Conservation (phyloP, 2,113 vertebrate genomes). For the Oncorhynchus kisutch region DNA sequence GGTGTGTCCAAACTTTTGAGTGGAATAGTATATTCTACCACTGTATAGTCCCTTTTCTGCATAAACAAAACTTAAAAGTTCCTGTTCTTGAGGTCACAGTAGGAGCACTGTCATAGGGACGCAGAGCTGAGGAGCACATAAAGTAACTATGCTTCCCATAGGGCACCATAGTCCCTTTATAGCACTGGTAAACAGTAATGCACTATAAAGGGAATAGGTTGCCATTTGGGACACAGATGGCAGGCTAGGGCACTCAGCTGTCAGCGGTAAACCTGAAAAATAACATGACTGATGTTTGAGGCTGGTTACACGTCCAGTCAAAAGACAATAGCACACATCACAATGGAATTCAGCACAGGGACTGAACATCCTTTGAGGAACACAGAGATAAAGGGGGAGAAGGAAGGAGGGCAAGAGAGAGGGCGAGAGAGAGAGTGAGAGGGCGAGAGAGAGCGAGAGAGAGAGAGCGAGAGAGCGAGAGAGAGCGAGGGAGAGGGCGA, state of each 20-base stretch:
- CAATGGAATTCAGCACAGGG: constrained; percentile 16
- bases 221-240: too few species aligned
- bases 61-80: neutral
- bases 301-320: neutral
- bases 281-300: constrained; percentile 25
- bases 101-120: constrained; percentile 1
- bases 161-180: too few species aligned
- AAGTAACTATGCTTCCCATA: neutral
- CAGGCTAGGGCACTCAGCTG: neutral
- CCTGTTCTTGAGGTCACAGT: constrained; percentile 1
- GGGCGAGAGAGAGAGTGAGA: too few species aligned
- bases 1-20: too few species aligned
- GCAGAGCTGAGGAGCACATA: neutral
- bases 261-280: constrained; percentile 3
- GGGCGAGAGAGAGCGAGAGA: neutral
- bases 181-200: too few species aligned
- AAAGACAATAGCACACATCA: constrained; percentile 21
- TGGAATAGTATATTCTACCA: too few species aligned
- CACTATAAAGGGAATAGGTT: too few species aligned
- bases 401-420: neutral
- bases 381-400: neutral
- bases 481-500: neutral
- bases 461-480: neutral
- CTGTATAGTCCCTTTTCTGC: neutral
- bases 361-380: constrained; percentile 16